Base-by-base conservation (phyloP, 53 echinoderm and acorn worm genomes). In the Echinarachnius parma region DNA sequence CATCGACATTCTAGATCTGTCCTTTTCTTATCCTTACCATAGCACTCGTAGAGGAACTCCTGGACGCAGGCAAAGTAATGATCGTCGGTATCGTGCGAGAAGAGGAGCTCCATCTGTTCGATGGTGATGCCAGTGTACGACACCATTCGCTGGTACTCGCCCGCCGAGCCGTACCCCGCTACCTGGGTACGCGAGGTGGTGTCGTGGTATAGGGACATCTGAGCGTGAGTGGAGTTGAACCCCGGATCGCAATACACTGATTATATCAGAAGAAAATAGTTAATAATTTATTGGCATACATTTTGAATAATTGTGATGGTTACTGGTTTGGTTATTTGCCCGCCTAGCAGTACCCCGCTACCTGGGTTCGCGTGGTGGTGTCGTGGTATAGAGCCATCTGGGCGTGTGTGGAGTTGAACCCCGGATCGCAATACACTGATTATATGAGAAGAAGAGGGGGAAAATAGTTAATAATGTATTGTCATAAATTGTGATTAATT, bases 201-300 rank as follows among this genome's bases (percentile, higher is more conserved):
- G 66, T 79, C 79, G 24, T 79, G 79, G 42, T 49, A 47, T 26
- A 79, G 35, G 5, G 67, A 27, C 79, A 79, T 66, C 31, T 66
- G 54, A 9, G 79, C 66, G 29, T 79, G 79, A 8, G 79, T 66
- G 25, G 66, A 55, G 58, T 79, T 79, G 67, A 66, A 79, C 22
- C 49, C 58, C 20, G 54, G 52, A 34, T 46, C 62, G 60, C 77
- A 77, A 21, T 45, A 31, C 9, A 77, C 77, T 77, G 31, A 1
- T 3, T 56, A 13, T 22, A 4, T 9, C 7, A 16, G 21, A n/a
- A 23, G 1, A 62, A 0, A n/a, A n/a, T n/a, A n/a, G n/a, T n/a
- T n/a, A n/a, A n/a, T n/a, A n/a, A n/a, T n/a, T n/a, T n/a, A n/a
- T n/a, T n/a, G n/a, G n/a, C n/a, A n/a, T n/a, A n/a, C n/a, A n/a